phyloP scores from a whole-genome alignment of 2,797 vertebrate species.

The Eulemur coronatus region DNA sequence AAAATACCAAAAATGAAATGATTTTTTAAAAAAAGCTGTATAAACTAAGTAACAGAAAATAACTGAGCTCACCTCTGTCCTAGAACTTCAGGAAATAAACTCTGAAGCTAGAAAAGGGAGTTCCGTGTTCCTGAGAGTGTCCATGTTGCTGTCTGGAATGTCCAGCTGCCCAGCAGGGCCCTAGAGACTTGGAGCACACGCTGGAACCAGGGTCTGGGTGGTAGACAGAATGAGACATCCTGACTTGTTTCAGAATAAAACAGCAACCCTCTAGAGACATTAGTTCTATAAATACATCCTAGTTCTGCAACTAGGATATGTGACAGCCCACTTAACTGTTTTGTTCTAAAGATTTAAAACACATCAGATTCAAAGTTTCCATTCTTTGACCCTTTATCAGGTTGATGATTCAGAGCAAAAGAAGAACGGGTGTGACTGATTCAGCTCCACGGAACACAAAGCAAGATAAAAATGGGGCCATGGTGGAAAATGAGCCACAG shows the following conservation, averaged over 20 bases:
- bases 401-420: neutral
- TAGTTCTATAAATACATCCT: neutral
- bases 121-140: neutral
- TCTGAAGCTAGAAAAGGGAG: neutral
- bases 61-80: neutral
- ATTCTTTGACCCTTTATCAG: neutral
- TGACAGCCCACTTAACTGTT: neutral
- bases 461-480: neutral
- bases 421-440: neutral
- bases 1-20: neutral
- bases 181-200: neutral
- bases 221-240: neutral
- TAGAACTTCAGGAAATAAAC: neutral
- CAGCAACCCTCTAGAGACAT: neutral
- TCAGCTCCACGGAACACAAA: neutral
- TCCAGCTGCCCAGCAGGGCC: neutral
- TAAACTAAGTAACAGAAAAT: neutral
- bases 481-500: neutral
- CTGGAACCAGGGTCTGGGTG: neutral
- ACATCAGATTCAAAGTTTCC: neutral
- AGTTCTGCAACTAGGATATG: neutral
- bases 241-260: neutral
- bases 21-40: neutral
- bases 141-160: fast-evolving
- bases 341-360: neutral